Evolutionary conservation across 2,797 vertebrate species (phyloP), one percentile per base, ranked within the genome.

Genomic region (Alca torda): DNA sequence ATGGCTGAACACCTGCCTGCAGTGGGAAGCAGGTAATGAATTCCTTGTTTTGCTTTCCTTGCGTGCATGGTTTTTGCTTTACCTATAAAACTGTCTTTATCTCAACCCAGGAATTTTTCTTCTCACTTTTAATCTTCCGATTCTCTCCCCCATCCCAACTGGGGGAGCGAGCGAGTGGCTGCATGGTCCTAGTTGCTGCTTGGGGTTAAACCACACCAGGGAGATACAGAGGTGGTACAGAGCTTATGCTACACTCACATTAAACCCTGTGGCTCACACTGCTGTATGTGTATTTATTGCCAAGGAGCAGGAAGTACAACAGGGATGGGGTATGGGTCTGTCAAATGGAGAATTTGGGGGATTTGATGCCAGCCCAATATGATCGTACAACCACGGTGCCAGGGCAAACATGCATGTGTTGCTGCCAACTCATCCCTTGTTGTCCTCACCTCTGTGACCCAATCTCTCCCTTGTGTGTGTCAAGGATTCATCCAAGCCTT

Each of bases 401-500:
- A 45, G 48, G 48, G 20, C 7, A 43, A 75, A 48, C 33, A 59
- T 46, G 30, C 57, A 17, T 8, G 14, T 8, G 4, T 21, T 10
- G 3, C 37, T 46, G 51, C 8, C 33, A 1, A 0, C 24, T 48
- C 65, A 37, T 7, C 45, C 45, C 19, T 53, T 50, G 18, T 60
- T 50, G 35, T 48, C 25, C 63, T 10, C 53, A 30, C 15, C 39
- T 56, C 61, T 23, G 8, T 16, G 37, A 45, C 18, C 26, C 64
- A 4, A 1, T 11, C 43, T 31, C 35, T 60, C 21, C 60, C 35
- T 45, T 2, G 1, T 0, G 0, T 4, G 3, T 33, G 30, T 16
- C 1, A 1, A 51, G 67, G 35, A 35, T 60, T 30, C 50, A 69
- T 54, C 51, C 25, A 16, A 60, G 30, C 2, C 14, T 85, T 65